phyloP scores from a whole-genome alignment of 2,888 invertebrate species.

The Rhingia campestris region DNA sequence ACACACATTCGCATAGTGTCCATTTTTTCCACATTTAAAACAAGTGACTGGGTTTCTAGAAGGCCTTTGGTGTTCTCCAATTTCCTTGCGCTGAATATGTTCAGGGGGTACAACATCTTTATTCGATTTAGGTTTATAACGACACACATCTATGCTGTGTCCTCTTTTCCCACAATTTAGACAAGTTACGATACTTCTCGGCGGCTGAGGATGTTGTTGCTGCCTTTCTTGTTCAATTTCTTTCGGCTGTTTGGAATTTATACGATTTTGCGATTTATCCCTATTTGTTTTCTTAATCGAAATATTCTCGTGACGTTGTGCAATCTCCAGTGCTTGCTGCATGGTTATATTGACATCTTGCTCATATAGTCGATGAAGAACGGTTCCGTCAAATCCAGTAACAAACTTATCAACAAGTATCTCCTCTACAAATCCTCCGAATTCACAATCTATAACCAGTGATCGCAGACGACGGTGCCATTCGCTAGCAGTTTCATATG shows the following conservation, averaged over 20 bases:
- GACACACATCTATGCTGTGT: conserved; percentile 22
- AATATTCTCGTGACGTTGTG: conserved; percentile 12
- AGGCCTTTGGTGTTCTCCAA: neutral
- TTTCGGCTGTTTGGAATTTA: neutral
- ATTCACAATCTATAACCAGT: conserved; percentile 23
- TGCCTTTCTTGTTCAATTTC: neutral
- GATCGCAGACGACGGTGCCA: conserved; percentile 33
- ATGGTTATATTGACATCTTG: conserved; percentile 4
- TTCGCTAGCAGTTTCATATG: conserved; percentile 23
- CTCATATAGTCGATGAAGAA: conserved; percentile 24
- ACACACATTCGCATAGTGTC: conserved; percentile 4
- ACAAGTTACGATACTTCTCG: neutral
- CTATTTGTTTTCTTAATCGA: neutral
- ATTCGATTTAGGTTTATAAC: neutral
- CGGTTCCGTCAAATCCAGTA: conserved; percentile 28
- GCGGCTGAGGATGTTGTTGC: neutral
- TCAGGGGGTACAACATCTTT: neutral
- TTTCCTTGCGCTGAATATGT: neutral
- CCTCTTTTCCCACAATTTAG: neutral
- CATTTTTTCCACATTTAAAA: neutral
- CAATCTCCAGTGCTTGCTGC: conserved; percentile 29
- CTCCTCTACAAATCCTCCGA: conserved; percentile 14
- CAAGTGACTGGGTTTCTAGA: neutral
- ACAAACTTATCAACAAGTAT: conserved; percentile 44
- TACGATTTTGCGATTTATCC: neutral